phyloP scores from a whole-genome alignment of 2,888 invertebrate species.

The Cataglyphis albicans region DNA sequence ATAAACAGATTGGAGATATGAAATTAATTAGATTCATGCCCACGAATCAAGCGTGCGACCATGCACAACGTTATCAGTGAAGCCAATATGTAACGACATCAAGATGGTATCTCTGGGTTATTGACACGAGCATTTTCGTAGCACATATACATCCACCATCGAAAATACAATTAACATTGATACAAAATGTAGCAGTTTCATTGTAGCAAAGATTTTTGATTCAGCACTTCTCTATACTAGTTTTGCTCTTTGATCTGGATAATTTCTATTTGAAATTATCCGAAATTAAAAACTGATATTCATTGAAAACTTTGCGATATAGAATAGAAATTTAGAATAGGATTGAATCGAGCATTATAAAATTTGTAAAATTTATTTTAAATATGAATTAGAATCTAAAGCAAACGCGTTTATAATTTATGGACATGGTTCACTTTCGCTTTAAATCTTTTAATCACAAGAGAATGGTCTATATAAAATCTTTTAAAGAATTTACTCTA shows the following conservation, averaged over 20 bases:
- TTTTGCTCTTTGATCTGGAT: neutral
- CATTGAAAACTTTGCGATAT: neutral
- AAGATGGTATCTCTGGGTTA: conserved; percentile 70
- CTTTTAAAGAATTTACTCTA: no score
- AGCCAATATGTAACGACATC: conserved; percentile 62
- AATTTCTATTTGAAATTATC: neutral
- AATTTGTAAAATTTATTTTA: neutral
- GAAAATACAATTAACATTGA: conserved; percentile 60
- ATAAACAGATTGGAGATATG: conserved; percentile 44
- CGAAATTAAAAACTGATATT: neutral
- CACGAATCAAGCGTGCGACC: conserved; percentile 13
- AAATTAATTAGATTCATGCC: conserved; percentile 45
- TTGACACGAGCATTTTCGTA: conserved; percentile 58
- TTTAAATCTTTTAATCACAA: neutral
- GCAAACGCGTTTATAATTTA: neutral
- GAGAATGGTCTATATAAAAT: neutral
- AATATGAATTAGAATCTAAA: neutral
- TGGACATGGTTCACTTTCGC: neutral
- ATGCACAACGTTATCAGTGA: conserved; percentile 65
- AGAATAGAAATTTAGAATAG: neutral
- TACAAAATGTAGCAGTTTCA: conserved; percentile 51
- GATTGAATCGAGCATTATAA: neutral
- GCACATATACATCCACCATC: conserved; percentile 2
- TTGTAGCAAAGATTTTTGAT: conserved; percentile 23
- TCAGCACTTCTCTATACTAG: neutral